A percentile compares a stretch with the other conserved stretches of the same genome.
These are phyloP conservation scores for Dione juno DNA, from an alignment of 2,888 invertebrate genomes.

Conservation along the genomic window DNA sequence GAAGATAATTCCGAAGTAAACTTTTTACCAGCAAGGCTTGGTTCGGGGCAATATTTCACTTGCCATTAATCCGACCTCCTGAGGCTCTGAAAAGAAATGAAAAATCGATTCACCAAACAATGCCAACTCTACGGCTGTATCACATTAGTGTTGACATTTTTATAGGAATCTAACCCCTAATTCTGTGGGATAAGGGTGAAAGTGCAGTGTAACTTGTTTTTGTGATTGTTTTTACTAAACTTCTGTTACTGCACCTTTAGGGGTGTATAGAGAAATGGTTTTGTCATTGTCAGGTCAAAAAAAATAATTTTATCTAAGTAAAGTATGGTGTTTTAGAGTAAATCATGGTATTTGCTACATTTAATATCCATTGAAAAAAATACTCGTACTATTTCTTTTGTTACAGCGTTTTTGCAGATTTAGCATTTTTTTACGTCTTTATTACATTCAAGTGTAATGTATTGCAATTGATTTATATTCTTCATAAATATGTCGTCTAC, in stretches of 20 bases:
- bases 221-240: constrained; percentile 2
- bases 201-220: background rate
- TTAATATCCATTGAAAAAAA: constrained; percentile 14
- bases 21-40: constrained; percentile 8
- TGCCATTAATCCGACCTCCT: constrained; percentile 28
- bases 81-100: constrained; percentile 41
- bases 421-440: constrained; percentile 3
- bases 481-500: background rate
- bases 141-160: background rate
- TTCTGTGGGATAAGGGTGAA: background rate
- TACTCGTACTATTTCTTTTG: constrained; percentile 1
- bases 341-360: constrained; percentile 1
- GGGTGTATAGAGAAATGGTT: constrained; percentile 33
- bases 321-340: constrained; percentile 30
- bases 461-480: background rate
- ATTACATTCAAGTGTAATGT: background rate
- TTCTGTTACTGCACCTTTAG: constrained; percentile 40
- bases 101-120: constrained; percentile 42
- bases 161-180: background rate
- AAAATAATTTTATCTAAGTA: constrained; percentile 30
- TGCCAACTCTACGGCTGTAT: constrained; percentile 16
- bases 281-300: constrained; percentile 36
- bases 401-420: background rate
- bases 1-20: constrained; percentile 13
- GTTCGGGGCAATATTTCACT: constrained; percentile 32